Conservation (phyloP, 2,888 invertebrate genomes). For the Apodemia duryi region DNA sequence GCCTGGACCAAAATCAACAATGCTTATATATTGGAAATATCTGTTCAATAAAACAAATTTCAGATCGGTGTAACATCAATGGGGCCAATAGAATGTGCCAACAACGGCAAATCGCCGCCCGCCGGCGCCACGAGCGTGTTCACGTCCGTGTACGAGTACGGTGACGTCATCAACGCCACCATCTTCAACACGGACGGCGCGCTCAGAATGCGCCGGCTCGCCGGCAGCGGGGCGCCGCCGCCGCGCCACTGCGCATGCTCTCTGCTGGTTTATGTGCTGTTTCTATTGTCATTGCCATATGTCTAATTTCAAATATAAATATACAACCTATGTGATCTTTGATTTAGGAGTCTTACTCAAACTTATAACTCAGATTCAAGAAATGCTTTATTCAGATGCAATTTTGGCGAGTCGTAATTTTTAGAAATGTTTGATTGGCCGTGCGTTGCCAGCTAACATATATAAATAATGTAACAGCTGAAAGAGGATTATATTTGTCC, state of each 20-base stretch:
- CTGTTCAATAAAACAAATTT: neutral
- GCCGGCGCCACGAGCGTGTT: slow-evolving; percentile 54
- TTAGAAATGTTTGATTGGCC: too few species aligned
- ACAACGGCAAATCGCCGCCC: slow-evolving; percentile 25
- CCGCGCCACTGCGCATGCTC: neutral
- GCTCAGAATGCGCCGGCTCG: slow-evolving; percentile 40
- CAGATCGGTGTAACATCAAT: slow-evolving; percentile 58
- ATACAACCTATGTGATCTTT: too few species aligned
- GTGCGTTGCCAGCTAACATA: too few species aligned
- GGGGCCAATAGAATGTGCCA: slow-evolving; percentile 54
- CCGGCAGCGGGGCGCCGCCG: neutral
- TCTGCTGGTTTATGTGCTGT: neutral
- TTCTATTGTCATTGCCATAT: neutral
- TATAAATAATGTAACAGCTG: too few species aligned
- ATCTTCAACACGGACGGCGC: slow-evolving; percentile 43
- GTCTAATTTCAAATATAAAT: neutral
- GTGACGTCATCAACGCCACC: slow-evolving; percentile 51
- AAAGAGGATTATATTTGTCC: neutral
- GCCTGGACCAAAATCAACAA: too few species aligned
- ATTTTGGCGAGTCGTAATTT: too few species aligned
- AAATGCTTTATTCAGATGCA: too few species aligned
- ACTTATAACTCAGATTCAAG: too few species aligned
- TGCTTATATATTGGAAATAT: too few species aligned
- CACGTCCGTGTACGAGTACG: slow-evolving; percentile 53
- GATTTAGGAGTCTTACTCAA: too few species aligned